These are phyloP conservation scores for Oscheius sp. DNA, from an alignment of 2,888 invertebrate genomes.

Conservation along the genomic window DNA sequence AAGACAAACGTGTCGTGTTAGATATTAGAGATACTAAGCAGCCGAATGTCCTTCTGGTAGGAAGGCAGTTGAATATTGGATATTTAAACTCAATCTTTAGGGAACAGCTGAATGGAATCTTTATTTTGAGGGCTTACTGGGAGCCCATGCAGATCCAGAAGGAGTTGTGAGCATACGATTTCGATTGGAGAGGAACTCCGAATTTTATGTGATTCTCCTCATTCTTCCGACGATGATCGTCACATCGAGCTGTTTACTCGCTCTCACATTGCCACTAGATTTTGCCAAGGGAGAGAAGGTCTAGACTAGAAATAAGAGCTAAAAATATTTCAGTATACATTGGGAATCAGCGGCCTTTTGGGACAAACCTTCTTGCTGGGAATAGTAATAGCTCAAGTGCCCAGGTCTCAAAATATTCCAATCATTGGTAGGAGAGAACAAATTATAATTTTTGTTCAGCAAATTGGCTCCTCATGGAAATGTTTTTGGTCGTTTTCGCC, in stretches of 20 bases:
- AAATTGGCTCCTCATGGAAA: constrained; percentile 1
- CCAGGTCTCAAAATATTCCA: not conserved
- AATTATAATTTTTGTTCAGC: too few relatives aligned
- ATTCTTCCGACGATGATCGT: constrained; percentile 3
- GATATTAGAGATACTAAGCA: not conserved
- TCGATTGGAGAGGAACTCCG: not conserved
- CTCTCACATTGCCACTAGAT: not conserved
- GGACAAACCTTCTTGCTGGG: constrained; percentile 1
- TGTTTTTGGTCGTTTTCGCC: constrained; percentile 1
- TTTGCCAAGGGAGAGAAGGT: constrained; percentile 1
- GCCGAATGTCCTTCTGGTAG: not conserved
- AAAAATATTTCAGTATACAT: not conserved
- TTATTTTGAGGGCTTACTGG: not conserved
- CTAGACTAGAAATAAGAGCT: too few relatives aligned
- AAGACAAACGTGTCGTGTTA: not conserved
- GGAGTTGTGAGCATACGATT: not conserved
- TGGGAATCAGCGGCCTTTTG: constrained; percentile 4
- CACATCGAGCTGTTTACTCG: not conserved
- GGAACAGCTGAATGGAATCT: constrained; percentile 13
- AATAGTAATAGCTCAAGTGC: not conserved
- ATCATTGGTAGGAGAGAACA: too few relatives aligned
- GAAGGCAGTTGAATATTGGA: too few relatives aligned
- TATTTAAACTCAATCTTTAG: not conserved
- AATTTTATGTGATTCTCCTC: not conserved
- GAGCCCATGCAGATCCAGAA: too few relatives aligned